These are phyloP conservation scores for Pristiophorus japonicus DNA, from an alignment of 2,113 vertebrate species.

Conservation along the genomic window DNA sequence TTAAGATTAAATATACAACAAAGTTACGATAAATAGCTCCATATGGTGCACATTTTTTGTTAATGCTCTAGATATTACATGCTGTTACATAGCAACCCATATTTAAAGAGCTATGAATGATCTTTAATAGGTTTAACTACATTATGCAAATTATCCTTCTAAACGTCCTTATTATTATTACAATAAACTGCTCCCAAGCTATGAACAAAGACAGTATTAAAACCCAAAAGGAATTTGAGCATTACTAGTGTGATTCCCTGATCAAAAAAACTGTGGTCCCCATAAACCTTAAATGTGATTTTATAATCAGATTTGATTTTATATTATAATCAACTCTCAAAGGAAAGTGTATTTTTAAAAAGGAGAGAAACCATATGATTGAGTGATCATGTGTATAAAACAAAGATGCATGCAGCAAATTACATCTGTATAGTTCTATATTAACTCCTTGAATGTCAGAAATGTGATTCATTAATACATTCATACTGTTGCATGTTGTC, in stretches of 20 bases:
- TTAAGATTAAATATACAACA: background rate
- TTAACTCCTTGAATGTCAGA: background rate
- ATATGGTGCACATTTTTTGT: background rate
- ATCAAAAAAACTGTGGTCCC: background rate
- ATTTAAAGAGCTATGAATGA: background rate
- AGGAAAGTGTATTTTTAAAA: background rate
- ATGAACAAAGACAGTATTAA: background rate
- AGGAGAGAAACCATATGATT: background rate
- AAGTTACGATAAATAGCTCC: background rate
- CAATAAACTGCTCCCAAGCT: background rate
- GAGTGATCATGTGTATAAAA: background rate
- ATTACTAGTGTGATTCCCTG: background rate
- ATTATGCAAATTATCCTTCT: background rate
- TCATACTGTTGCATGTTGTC: background rate
- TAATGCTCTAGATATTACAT: background rate
- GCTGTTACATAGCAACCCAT: background rate
- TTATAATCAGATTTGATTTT: background rate
- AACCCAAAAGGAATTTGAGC: background rate
- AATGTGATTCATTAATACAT: background rate
- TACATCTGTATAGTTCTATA: background rate
- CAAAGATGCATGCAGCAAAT: background rate
- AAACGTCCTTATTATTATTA: background rate
- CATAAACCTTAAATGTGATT: background rate
- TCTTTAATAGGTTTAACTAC: background rate
- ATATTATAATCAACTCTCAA: background rate